Percentiles rank a stretch among this genome's conserved stretches.
Evolutionary conservation across 2,113 vertebrate genomes (phyloP).

Genomic region (Anhinga anhinga): DNA sequence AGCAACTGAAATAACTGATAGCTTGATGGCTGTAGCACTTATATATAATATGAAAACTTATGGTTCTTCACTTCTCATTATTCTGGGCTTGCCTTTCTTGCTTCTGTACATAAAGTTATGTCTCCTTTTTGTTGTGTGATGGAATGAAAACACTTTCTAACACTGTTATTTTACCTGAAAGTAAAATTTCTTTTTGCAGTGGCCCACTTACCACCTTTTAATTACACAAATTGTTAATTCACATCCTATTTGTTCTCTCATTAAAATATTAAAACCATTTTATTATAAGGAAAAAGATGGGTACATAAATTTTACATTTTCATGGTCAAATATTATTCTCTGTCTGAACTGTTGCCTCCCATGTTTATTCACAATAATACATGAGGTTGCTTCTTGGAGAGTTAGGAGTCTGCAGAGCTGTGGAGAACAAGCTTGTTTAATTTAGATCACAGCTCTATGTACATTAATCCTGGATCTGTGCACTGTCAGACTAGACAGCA

Average conservation of each 20-base stretch:
- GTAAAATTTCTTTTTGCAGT: background rate
- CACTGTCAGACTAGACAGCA: background rate
- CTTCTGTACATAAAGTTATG: background rate
- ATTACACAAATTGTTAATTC: background rate
- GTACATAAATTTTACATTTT: background rate
- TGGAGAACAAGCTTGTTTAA: background rate
- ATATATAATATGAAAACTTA: background rate
- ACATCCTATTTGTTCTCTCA: background rate
- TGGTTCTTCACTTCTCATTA: background rate
- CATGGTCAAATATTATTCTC: background rate
- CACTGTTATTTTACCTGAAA: background rate
- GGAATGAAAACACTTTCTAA: background rate
- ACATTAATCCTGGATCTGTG: constrained; percentile 6
- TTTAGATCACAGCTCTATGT: background rate
- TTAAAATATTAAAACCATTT: background rate
- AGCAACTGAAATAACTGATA: background rate
- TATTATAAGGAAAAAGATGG: background rate
- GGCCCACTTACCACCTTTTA: background rate
- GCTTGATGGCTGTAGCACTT: background rate
- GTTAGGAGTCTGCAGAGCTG: background rate
- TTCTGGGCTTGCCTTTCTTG: background rate
- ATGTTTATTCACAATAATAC: background rate
- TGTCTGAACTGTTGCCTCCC: background rate
- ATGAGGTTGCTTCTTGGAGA: background rate
- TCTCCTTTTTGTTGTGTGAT: background rate